Percentiles rank a stretch among this genome's conserved stretches.
phyloP scores from a whole-genome alignment of 2,113 vertebrate genomes.

The Cyprinodon brontotheroides region DNA sequence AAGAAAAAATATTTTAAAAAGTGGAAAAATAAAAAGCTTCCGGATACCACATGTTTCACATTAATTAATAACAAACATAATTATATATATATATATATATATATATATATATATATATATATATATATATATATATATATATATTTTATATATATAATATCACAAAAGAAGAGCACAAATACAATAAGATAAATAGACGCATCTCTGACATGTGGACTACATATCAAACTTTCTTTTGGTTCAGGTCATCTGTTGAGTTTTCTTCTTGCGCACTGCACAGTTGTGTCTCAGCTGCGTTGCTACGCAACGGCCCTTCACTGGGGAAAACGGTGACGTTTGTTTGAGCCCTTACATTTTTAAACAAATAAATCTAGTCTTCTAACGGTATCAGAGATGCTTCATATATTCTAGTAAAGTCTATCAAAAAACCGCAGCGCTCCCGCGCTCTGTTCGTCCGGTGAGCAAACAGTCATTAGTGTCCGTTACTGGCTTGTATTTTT shows the following conservation, averaged over 20 bases:
- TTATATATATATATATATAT: background rate
- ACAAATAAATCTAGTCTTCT: background rate
- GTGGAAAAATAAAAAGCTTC: background rate
- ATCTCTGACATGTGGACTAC: too few species aligned
- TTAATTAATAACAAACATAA: background rate
- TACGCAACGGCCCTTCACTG: slow-evolving; percentile 8
- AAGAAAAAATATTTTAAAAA: background rate
- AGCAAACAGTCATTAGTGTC: background rate
- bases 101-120: too few species aligned
- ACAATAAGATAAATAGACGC: too few species aligned
- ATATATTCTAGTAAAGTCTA: background rate
- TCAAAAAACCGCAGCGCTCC: background rate
- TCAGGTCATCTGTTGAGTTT: background rate
- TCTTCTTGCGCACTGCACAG: background rate
- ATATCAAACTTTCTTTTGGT: background rate
- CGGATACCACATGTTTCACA: background rate
- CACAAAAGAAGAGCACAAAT: too few species aligned
- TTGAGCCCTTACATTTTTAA: background rate
- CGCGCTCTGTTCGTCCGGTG: background rate
- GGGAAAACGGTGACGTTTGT: background rate
- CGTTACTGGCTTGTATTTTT: slow-evolving; percentile 48
- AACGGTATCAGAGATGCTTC: background rate
- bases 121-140: too few species aligned
- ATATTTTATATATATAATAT: too few species aligned
- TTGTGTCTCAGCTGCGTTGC: slow-evolving; percentile 13